phyloP scores from a whole-genome alignment of 2,113 vertebrate species.

The Bos javanicus region DNA sequence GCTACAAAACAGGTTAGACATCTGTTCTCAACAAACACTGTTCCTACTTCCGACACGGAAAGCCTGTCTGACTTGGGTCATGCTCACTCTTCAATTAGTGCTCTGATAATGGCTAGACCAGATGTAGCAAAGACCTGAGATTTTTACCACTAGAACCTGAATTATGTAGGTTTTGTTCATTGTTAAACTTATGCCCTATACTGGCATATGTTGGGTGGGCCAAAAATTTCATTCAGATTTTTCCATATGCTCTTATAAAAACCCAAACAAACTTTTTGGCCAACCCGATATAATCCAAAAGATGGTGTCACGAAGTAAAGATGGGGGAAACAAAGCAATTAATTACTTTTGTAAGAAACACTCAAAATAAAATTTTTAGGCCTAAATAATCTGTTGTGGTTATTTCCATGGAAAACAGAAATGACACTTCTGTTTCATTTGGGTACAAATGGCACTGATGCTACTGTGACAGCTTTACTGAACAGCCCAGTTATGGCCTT shows the following conservation, averaged over 20 bases:
- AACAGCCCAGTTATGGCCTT: background rate
- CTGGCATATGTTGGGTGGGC: background rate
- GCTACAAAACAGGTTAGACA: background rate
- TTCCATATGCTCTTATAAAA: background rate
- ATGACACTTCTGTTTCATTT: background rate
- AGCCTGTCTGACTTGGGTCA: background rate
- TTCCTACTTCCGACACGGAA: rapidly evolving
- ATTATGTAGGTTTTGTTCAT: background rate
- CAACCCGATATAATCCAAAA: background rate
- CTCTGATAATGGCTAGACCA: background rate
- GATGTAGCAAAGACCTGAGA: background rate
- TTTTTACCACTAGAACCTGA: background rate
- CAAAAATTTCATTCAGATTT: background rate
- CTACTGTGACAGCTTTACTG: background rate
- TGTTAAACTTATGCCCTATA: background rate
- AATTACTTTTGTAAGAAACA: background rate
- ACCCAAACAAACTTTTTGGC: background rate
- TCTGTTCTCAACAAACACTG: background rate
- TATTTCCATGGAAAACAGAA: background rate
- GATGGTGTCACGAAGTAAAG: background rate
- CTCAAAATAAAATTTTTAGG: background rate
- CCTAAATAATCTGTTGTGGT: background rate
- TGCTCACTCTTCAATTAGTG: rapidly evolving
- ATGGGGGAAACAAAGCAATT: background rate
- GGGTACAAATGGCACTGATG: background rate